phyloP scores from a whole-genome alignment of 2,113 vertebrate species.

The Pseudolaguvia tuberculata region DNA sequence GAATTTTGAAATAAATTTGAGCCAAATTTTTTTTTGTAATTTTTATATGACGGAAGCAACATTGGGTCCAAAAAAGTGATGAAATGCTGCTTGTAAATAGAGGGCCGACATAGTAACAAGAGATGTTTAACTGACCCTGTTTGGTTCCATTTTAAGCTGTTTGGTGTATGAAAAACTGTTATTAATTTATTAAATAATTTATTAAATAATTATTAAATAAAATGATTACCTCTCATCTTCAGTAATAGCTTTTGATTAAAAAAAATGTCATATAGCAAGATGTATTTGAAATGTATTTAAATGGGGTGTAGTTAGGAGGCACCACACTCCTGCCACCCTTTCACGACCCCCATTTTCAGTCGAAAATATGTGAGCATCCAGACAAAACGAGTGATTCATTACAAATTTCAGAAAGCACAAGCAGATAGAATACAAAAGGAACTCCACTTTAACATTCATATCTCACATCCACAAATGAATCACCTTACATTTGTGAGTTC shows the following conservation, averaged over 20 bases:
- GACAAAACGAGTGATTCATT: conserved; percentile 8
- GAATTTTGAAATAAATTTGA: too few relatives aligned
- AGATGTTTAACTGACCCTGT: conserved; percentile 51
- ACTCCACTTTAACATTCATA: conserved; percentile 17
- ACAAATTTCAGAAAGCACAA: conserved; percentile 10
- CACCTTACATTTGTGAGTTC: conserved; percentile 12
- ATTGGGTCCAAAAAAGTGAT: neutral
- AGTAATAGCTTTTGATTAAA: neutral
- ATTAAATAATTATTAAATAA: too few relatives aligned
- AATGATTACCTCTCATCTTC: neutral
- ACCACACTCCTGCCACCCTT: neutral
- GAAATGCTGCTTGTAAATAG: neutral
- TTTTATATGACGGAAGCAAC: neutral
- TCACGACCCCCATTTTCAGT: neutral
- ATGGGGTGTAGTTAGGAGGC: neutral
- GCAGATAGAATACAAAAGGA: neutral
- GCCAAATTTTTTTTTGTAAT: too few relatives aligned
- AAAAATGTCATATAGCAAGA: neutral
- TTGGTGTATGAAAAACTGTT: neutral
- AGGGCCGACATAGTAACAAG: conserved; percentile 56
- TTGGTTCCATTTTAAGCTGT: neutral
- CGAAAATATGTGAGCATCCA: neutral
- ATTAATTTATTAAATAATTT: too few relatives aligned
- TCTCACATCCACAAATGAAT: conserved; percentile 21
- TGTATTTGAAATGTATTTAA: conserved; percentile 2